Conservation (phyloP, 2,797 vertebrate species). For the Valencia hispanica region DNA sequence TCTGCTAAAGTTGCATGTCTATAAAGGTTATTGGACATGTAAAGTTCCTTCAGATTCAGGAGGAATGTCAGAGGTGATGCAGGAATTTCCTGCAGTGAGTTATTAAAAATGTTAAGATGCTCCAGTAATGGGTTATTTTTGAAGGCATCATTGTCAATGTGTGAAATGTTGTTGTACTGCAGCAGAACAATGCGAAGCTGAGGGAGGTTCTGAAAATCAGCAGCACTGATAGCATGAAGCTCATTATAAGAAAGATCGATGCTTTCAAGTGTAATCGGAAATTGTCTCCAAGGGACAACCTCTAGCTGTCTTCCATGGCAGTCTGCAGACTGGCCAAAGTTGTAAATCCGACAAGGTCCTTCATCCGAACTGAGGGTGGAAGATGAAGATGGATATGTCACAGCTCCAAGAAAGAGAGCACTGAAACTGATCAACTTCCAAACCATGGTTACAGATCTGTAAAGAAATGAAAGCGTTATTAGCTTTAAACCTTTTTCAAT, state of each 20-base stretch:
- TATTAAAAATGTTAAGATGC: slow-evolving; percentile 84
- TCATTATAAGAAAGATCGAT: slow-evolving; percentile 86
- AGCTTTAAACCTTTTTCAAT: neutral
- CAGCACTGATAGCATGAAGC: slow-evolving; percentile 61
- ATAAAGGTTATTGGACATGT: slow-evolving; percentile 88
- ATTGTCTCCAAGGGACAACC: slow-evolving; percentile 67
- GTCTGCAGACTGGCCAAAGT: slow-evolving; percentile 60
- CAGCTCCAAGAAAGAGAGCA: slow-evolving; percentile 48
- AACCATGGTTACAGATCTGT: slow-evolving; percentile 61
- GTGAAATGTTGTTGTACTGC: slow-evolving; percentile 83
- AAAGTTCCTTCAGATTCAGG: slow-evolving; percentile 68
- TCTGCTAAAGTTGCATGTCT: slow-evolving; percentile 58
- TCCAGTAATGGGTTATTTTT: slow-evolving; percentile 74
- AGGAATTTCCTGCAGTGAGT: slow-evolving; percentile 82
- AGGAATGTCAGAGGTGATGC: slow-evolving; percentile 73
- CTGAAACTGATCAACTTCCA: slow-evolving; percentile 47
- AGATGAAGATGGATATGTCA: slow-evolving; percentile 17
- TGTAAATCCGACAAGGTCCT: slow-evolving; percentile 57
- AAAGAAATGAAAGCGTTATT: slow-evolving; percentile 23
- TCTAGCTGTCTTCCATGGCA: slow-evolving; percentile 77
- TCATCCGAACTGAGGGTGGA: neutral
- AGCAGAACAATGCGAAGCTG: slow-evolving; percentile 73
- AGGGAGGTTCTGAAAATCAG: slow-evolving; percentile 71
- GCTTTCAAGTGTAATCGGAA: slow-evolving; percentile 69
- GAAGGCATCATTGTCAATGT: slow-evolving; percentile 78